Conservation (phyloP, 1,140 invertebrate genomes). For the Drosophila quadrilineata region DNA sequence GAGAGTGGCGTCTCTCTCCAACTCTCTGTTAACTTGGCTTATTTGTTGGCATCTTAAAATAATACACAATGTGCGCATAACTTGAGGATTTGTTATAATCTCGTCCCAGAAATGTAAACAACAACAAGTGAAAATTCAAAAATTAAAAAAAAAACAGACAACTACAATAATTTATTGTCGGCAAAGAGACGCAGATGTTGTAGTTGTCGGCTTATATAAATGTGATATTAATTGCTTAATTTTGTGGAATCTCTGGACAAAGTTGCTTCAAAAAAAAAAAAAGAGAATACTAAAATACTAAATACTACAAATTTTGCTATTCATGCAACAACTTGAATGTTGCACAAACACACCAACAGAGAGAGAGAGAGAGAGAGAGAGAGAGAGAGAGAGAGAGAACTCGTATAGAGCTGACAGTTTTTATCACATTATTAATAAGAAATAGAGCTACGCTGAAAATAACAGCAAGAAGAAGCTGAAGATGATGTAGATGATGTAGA, state of each 20-base stretch:
- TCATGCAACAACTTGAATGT: conserved; percentile 25
- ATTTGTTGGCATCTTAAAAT: conserved; percentile 46
- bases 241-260: conserved; percentile 75
- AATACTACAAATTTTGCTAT: conserved; percentile 46
- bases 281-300: too few species aligned
- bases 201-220: conserved; percentile 75
- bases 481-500: too few species aligned
- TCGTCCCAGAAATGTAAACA: conserved; percentile 20
- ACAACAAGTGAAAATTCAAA: too few species aligned
- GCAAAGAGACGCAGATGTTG: conserved; percentile 38
- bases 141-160: too few species aligned
- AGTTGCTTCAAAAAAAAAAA: conserved; percentile 50
- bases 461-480: too few species aligned
- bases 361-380: background rate
- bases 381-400: background rate
- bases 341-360: conserved; percentile 18
- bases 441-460: conserved; percentile 66
- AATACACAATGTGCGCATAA: conserved; percentile 59
- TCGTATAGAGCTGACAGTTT: conserved; percentile 47
- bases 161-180: conserved; percentile 65
- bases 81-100: conserved; percentile 57
- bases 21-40: conserved; percentile 11
- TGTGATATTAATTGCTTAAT: conserved; percentile 77
- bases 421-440: conserved; percentile 80
- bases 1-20: background rate